phyloP scores from a whole-genome alignment of 2,797 vertebrate genomes.

The Gymnodraco acuticeps region DNA sequence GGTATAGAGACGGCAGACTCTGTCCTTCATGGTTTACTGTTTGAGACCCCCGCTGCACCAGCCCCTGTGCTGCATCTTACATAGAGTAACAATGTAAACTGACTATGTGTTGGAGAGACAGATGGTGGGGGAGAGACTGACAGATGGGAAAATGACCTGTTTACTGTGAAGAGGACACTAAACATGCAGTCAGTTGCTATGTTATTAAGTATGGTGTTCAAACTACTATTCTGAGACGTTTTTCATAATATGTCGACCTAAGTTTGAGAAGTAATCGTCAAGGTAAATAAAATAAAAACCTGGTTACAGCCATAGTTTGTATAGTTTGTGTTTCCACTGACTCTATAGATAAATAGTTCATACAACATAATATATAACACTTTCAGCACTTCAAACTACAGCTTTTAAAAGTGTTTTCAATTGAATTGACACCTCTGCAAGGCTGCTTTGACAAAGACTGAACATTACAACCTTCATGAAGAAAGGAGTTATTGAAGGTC shows the following conservation, averaged over 20 bases:
- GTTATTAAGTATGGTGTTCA: not conserved
- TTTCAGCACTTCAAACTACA: too few species aligned
- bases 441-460: not conserved
- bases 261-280: not conserved
- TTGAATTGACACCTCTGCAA: too few species aligned
- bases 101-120: constrained; percentile 28
- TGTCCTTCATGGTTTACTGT: not conserved
- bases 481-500: too few species aligned
- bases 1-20: constrained; percentile 1
- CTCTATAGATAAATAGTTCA: too few species aligned
- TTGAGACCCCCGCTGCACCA: not conserved
- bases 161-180: constrained; percentile 19
- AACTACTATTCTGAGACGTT: not conserved
- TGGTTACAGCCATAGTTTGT: not conserved
- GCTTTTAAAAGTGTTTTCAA: too few species aligned
- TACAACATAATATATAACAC: too few species aligned
- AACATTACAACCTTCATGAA: not conserved
- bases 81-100: constrained; percentile 28
- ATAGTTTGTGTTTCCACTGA: not conserved
- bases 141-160: constrained; percentile 54
- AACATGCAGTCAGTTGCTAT: constrained; percentile 5
- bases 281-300: not conserved
- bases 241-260: not conserved
- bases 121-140: constrained; percentile 58
- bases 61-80: constrained; percentile 10